Evolutionary conservation across 2,888 invertebrate species (phyloP).

Genomic region (Romanomermis culicivorax): DNA sequence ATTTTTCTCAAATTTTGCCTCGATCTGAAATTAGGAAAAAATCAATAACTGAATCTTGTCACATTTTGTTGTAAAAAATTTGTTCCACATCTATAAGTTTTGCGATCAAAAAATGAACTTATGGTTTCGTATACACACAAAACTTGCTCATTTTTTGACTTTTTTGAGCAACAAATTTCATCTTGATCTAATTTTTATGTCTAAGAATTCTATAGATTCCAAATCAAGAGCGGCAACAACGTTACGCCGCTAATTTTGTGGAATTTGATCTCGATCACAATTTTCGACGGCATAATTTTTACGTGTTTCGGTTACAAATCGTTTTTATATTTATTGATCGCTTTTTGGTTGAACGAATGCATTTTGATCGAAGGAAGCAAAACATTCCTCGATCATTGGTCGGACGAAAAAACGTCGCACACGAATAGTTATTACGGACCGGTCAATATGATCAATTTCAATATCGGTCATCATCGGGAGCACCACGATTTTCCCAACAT

Average conservation of each 20-base stretch:
- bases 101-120: no score
- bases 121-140: no score
- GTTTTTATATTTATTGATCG: conserved; percentile 2
- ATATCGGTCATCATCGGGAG: conserved; percentile 9
- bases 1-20: no score
- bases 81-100: no score
- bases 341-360: conserved; percentile 9
- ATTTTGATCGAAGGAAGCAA: conserved; percentile 8
- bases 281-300: neutral
- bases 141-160: no score
- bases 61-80: no score
- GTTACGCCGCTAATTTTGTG: neutral
- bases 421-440: conserved; percentile 3
- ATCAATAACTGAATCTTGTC: no score
- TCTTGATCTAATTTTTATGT: no score
- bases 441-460: conserved; percentile 8
- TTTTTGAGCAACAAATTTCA: no score
- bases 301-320: neutral
- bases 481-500: conserved; percentile 9
- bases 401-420: conserved; percentile 4
- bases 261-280: conserved; percentile 1
- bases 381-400: conserved; percentile 7
- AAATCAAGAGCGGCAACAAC: neutral
- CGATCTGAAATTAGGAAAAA: no score
- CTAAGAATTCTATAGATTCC: no score